Evolutionary conservation across 2,888 invertebrate genomes (phyloP), one percentile per base, ranked within the genome.

Genomic region (Limnephilus lunatus): DNA sequence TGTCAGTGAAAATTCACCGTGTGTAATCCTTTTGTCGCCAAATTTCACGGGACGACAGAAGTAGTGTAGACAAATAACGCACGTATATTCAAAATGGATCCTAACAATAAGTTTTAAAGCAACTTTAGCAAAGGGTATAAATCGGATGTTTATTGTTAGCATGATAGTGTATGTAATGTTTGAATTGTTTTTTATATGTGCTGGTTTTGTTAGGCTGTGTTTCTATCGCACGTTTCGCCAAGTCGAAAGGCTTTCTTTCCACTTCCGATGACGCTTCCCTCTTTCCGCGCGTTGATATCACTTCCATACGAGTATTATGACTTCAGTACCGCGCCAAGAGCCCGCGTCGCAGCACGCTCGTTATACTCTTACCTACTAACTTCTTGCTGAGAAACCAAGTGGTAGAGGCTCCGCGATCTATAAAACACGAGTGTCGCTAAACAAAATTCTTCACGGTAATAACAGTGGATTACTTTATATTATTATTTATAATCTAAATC

Each of bases 241-340:
- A 39, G 86, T 14, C 82, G 90, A 89, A 89, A 90, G 90, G 83
- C 90, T 90, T 90, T 90, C 90, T 90, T 90, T 53, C 88, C 68
- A 88, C 88, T 82, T 90, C 90, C 83, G 82, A 90, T 83, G 83
- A 85, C 44, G 48, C 82, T 83, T 82, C 31, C 85, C 90, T 85
- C 90, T 53, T 85, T 48, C 82, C 86, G 91, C 87, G 87, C 91
- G 91, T 91, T 81, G 86, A 31, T 32, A 86, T 91, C 86, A 86
- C 91, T 91, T 88, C 88, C 68, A 88, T 88, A 68, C 68, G 19
- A 48, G 31, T 88, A 32, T 9, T 68, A 39, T 5, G 82, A 35
- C 80, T 81, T 82, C 91, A 91, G 91, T 91, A 91, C 82, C 86
- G 85, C 85, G 91, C 81, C 80, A 48, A 68, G 86, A 68, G 68